These are phyloP conservation scores for Cheilosia variabilis DNA, from an alignment of 2,888 invertebrate species.

Conservation along the genomic window DNA sequence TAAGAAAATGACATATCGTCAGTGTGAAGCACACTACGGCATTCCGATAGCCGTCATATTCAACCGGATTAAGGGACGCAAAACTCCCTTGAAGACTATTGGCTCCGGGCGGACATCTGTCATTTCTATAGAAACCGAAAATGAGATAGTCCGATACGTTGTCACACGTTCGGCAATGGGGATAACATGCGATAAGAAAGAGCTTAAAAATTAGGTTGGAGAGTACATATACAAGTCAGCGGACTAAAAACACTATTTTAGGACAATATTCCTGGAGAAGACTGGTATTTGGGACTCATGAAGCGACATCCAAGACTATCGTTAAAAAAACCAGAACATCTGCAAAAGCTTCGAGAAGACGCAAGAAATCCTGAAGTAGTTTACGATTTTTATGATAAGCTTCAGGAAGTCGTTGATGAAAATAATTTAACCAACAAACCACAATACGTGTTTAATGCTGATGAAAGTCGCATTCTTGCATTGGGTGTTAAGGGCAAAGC, in stretches of 20 bases:
- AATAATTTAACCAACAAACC: conserved; percentile 20
- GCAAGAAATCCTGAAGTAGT: conserved; percentile 22
- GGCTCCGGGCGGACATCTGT: not conserved
- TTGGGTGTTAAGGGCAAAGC: conserved; percentile 10
- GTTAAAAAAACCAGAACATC: conserved; percentile 8
- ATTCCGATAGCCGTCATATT: conserved; percentile 1
- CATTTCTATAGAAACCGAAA: conserved; percentile 2
- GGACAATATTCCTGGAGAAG: conserved; percentile 3
- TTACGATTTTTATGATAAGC: conserved; percentile 42
- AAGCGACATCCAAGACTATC: conserved; percentile 3
- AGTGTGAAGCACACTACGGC: not conserved
- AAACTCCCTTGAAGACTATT: not conserved
- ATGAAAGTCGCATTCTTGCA: not conserved
- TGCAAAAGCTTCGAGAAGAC: conserved; percentile 6
- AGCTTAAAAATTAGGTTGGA: conserved; percentile 7
- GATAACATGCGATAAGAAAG: not conserved
- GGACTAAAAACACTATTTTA: conserved; percentile 16
- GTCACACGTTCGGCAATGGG: conserved; percentile 10
- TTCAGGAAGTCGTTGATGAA: conserved; percentile 18
- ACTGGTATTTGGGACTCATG: conserved; percentile 17
- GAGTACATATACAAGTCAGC: not conserved
- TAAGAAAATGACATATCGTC: not conserved
- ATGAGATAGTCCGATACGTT: conserved; percentile 5
- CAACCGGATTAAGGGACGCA: not conserved
- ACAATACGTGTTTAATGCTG: conserved; percentile 12